Conservation (phyloP, 2,888 invertebrate species). For the Meteorus cinctellus region DNA sequence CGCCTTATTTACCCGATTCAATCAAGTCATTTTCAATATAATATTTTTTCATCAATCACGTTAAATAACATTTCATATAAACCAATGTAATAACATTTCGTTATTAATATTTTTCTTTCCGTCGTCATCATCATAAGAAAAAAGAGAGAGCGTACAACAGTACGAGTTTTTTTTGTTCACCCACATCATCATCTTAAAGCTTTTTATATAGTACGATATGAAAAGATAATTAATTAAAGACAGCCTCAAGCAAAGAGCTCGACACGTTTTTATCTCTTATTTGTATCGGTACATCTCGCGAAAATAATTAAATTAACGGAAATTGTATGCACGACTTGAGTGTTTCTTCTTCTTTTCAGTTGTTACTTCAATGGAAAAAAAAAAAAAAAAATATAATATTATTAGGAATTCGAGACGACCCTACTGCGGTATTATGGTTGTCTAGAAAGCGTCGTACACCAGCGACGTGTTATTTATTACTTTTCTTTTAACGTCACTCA, state of each 20-base stretch:
- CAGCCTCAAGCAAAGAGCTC: conserved; percentile 62
- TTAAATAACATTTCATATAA: neutral
- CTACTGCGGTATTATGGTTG: conserved; percentile 37
- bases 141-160: conserved; percentile 4
- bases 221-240: conserved; percentile 39
- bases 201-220: conserved; percentile 41
- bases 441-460: conserved; percentile 53
- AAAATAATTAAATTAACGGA: conserved; percentile 49
- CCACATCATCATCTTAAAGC: conserved; percentile 33
- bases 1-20: conserved; percentile 8
- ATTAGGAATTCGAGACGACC: conserved; percentile 46
- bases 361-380: conserved; percentile 51
- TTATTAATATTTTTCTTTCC: neutral
- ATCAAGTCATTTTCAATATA: conserved; percentile 23
- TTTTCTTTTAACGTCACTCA: neutral
- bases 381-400: conserved; percentile 51
- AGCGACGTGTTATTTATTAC: conserved; percentile 48
- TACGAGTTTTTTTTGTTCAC: conserved; percentile 1
- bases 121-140: neutral
- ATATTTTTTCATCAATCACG: neutral
- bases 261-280: conserved; percentile 64
- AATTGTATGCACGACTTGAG: conserved; percentile 56
- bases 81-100: neutral
- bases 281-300: conserved; percentile 64
- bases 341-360: neutral